Evolutionary conservation across 2,888 invertebrate genomes (phyloP), one percentile per base, ranked within the genome.

Genomic region (Teinopalpus imperialis): DNA sequence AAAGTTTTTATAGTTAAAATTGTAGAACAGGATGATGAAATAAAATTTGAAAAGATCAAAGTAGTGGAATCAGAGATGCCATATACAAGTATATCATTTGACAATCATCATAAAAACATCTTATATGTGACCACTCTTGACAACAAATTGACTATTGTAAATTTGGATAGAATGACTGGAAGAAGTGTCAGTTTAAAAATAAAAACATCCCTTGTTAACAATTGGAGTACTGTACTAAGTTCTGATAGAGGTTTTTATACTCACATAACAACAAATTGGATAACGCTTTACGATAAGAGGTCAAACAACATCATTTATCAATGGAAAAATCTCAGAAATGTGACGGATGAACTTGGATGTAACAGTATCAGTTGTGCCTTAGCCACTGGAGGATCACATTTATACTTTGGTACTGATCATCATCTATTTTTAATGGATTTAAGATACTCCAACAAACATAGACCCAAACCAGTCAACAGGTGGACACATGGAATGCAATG

Each of bases 401-500:
- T 87, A 1, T 88, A 85, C 50, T 58, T 81, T 5, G 78, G 72
- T 0, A 78, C 82, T 0, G 71, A 77, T 16, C 89, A 89, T 43
- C 77, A 82, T 51, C 37, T 85, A 0, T 80, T 85, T 31, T 49
- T 81, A 8, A 64, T 81, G 63, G 89, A 89, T 52, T 52, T 82
- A 48, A 61, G 88, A 6, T 74, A 65, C 48, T 54, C 54, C 23
- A 60, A 61, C 24, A 61, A 56, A 9, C 56, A 58, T 1, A 69
- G 70, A 30, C 56, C 74, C 0, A 72, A 66, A 51, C 62, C 83
- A 0, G 61, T 86, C 2, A 89, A 89, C 53, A 77, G 91, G 48
- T 92, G 91, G 91, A 90, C 86, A 0, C 91, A 91, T 52, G 89
- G 90, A 2, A 89, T 91, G 66, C 79, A 87, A 53, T 81, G 81